phyloP scores from a whole-genome alignment of 2,113 vertebrate genomes.

The Macaca nemestrina region DNA sequence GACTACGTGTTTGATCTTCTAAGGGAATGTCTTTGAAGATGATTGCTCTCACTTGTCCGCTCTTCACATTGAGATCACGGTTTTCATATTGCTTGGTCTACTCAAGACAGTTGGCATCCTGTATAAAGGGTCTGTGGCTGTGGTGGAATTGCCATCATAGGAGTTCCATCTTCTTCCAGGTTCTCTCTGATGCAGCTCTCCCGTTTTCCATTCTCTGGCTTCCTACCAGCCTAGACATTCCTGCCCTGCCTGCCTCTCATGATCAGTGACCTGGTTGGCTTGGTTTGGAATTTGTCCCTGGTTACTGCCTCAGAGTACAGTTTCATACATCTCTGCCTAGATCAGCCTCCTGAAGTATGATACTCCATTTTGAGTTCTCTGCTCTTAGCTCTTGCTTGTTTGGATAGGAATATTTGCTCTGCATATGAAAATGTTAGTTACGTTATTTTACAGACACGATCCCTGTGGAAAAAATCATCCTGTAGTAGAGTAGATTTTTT shows the following conservation, averaged over 20 bases:
- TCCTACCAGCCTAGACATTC: not conserved
- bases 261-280: not conserved
- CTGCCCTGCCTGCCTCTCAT: not conserved
- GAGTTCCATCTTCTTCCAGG: accelerated
- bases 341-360: not conserved
- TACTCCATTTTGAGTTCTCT: not conserved
- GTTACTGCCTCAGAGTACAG: not conserved
- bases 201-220: not conserved
- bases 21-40: not conserved
- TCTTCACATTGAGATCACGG: accelerated
- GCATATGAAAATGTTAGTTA: not conserved
- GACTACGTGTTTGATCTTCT: not conserved
- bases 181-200: not conserved
- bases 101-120: not conserved
- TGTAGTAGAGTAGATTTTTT: not conserved
- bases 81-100: accelerated
- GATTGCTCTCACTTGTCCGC: not conserved
- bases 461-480: not conserved
- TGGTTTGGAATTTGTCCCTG: not conserved
- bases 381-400: not conserved
- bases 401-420: not conserved
- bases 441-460: not conserved
- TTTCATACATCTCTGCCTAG: not conserved
- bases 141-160: not conserved
- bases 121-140: not conserved